Base-by-base conservation (phyloP, 2,113 vertebrate genomes). In the Amblyopsis rosae region DNA sequence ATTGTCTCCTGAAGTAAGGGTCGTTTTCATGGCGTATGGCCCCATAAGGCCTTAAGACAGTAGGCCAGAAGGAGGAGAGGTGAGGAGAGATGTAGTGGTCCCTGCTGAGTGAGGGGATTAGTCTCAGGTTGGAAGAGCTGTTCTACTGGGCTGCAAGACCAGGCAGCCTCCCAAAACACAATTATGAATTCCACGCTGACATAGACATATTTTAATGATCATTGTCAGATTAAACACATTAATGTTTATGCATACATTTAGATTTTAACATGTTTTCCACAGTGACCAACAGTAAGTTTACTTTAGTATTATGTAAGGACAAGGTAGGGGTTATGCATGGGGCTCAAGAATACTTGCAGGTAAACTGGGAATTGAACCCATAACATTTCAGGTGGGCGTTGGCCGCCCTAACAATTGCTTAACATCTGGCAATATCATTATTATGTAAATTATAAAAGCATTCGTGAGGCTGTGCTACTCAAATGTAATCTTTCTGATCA, bases 31-130 rank as follows among this genome's bases (percentile, higher is more conserved):
- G 71, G 33, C 79, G 76, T 73, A 77, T 54, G 49, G 6, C 51
- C 56, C 32, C 16, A 8, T 35, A 17, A 59, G 49, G 56, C 58
- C 63, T 53, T 50, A n/a, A 59, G 53, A 63, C 41, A 33, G 19
- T 10, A n/a, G 47, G 10, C 17, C n/a, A 48, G 45, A 16, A 49
- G 46, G 67, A 76, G 33, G 70, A 74, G 19, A 55, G 64, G 73
- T 35, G 62, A 50, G 41, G 16, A 67, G 33, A 59, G 50, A 76
- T 66, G 57, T 60, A 70, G 70, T 67, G 45, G 57, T 78, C 66
- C 62, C 57, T 56, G 77, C 58, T 82, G 80, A 87, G 66, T 75
- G 74, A 81, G 65, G 62, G 81, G 69, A 82, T 85, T 81, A 82
- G 70, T 13, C 49, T 0, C 49, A 72, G 65, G 41, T 62, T 51